Conservation (phyloP, 2,113 vertebrate species). For the Genyomyrus donnyi region DNA sequence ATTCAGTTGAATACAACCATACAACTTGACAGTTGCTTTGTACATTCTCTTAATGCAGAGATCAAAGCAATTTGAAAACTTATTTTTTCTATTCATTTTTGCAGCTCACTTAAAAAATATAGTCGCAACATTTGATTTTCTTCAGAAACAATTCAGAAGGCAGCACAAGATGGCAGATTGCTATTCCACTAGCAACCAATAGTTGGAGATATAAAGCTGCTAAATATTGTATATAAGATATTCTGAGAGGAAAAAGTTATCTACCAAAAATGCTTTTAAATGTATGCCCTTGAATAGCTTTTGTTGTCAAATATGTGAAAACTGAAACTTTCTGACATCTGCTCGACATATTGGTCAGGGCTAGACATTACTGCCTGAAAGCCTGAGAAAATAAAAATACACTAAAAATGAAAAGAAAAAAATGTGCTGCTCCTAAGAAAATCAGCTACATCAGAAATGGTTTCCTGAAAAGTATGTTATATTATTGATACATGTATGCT, state of each 20-base stretch:
- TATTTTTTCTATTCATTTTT: neutral
- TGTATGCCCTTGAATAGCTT: neutral
- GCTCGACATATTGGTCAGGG: neutral
- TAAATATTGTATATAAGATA: neutral
- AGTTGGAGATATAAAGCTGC: conserved; percentile 1
- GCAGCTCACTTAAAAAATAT: neutral
- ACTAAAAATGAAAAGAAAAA: neutral
- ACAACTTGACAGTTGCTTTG: neutral
- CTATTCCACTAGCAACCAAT: conserved; percentile 3
- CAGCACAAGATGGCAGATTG: conserved; percentile 14
- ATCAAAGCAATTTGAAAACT: neutral
- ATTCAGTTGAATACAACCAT: neutral
- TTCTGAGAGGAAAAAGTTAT: neutral
- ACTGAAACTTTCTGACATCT: neutral
- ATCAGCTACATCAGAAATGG: neutral
- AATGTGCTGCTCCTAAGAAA: neutral
- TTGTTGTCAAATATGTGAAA: neutral
- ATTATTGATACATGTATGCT: neutral
- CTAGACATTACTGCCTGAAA: neutral
- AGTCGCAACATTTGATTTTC: neutral
- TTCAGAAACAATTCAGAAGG: neutral
- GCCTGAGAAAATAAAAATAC: neutral
- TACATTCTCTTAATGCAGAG: neutral
- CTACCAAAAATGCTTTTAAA: neutral
- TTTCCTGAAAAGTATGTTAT: neutral